phyloP scores from a whole-genome alignment of 2,113 vertebrate species.

The Holacanthus passer region DNA sequence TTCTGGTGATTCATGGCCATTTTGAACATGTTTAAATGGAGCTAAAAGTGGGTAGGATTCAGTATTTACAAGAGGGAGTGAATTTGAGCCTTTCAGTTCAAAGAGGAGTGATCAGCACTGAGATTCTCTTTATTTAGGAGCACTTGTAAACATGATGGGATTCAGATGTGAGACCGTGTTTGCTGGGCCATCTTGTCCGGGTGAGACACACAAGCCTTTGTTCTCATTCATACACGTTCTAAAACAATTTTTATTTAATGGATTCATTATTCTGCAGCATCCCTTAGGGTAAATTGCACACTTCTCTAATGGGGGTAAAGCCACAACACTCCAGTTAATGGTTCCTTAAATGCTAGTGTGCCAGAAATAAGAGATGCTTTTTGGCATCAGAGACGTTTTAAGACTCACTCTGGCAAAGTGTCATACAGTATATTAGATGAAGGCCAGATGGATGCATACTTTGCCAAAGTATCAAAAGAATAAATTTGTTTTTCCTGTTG shows the following conservation, averaged over 20 bases:
- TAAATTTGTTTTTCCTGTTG: neutral
- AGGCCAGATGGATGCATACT: conserved; percentile 1
- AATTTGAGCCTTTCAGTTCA: neutral
- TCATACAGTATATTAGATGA: neutral
- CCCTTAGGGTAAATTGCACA: neutral
- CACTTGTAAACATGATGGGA: neutral
- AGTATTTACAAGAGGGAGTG: neutral
- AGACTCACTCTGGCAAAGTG: neutral
- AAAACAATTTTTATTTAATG: neutral
- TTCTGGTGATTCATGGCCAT: conserved; percentile 10
- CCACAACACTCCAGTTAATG: neutral
- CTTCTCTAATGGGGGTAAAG: conserved; percentile 3
- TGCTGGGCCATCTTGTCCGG: neutral
- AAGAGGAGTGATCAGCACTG: neutral
- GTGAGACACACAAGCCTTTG: conserved; percentile 4
- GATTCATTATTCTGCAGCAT: neutral
- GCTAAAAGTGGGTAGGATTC: neutral
- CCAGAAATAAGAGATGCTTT: neutral
- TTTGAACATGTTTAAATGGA: conserved; percentile 11
- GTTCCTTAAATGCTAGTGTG: conserved; percentile 5
- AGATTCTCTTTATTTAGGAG: conserved; percentile 1
- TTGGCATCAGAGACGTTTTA: neutral
- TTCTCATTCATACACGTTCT: neutral
- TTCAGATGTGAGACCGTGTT: conserved; percentile 30
- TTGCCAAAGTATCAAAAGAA: neutral